Base-by-base conservation (phyloP, 2,888 invertebrate species). In the Amphiduros pacificus region DNA sequence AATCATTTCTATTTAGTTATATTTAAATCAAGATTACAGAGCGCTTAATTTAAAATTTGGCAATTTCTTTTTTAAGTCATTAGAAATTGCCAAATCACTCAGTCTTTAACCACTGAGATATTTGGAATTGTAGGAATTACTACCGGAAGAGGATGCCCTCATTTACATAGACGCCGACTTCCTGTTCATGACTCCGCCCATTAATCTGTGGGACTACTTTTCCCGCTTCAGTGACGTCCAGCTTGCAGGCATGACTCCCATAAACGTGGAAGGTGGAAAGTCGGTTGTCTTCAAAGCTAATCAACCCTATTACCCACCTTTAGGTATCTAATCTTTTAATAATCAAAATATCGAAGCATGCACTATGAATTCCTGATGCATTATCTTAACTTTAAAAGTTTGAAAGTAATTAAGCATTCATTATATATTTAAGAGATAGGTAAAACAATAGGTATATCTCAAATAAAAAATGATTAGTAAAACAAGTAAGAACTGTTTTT, bases 141-240 rank as follows among this genome's bases (percentile, higher is more conserved):
- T 44, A 22, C 22, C 22, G 6, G n/a, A 44, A n/a, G 44, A 44
- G 22, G 44, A 44, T 20, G 22, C n/a, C 6, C 20, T 44, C 44
- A 44, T 44, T 22, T 44, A 44, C 44, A 44, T 44, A 6, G 44
- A 44, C 44, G 22, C 44, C n/a, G 44, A 44, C n/a, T 44, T 44
- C 44, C 6, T 44, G 20, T 44, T 44, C 44, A 20, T 44, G 6
- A 22, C 22, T 17, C 44, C 44, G 5, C 44, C 44, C 5, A 4
- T n/a, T n/a, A 5, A 44, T 20, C n/a, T 44, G 44, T 44, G 44
- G 44, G n/a, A 44, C 44, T 9, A 20, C 4, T 44, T 44, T 44
- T n/a, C 5, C n/a, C n/a, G 22, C n/a, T 44, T 44, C 44, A 44
- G 44, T n/a, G 44, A 44, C n/a, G 20, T 20, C 6, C 44, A 44